A percentile compares a stretch with the other conserved stretches of the same genome.
Conservation (phyloP, 2,888 invertebrate species). For the Cotesia congregata region DNA sequence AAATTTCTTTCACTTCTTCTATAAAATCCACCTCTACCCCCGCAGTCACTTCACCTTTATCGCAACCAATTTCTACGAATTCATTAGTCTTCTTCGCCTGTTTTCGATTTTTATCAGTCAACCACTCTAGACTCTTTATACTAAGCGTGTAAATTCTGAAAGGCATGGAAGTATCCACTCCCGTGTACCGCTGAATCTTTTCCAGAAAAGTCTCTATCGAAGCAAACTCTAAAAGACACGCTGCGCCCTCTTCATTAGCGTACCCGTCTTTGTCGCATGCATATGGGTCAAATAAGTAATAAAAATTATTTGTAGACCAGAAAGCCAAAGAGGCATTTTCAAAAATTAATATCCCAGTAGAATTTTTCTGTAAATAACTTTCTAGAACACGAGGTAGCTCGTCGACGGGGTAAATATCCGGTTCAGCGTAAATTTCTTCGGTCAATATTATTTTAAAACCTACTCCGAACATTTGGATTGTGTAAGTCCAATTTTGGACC, state of each 20-base stretch:
- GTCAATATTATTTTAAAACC: constrained; percentile 59
- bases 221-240: constrained; percentile 58
- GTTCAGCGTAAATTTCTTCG: constrained; percentile 58
- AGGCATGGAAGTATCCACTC: constrained; percentile 46
- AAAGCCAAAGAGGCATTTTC: constrained; percentile 60
- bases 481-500: constrained; percentile 55
- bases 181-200: constrained; percentile 55
- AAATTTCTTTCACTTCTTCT: constrained; percentile 20
- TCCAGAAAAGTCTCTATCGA: constrained; percentile 51
- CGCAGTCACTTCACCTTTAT: neutral
- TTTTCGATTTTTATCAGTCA: constrained; percentile 30
- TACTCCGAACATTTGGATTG: constrained; percentile 55
- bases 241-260: constrained; percentile 47
- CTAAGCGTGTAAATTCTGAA: constrained; percentile 59
- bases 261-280: constrained; percentile 59
- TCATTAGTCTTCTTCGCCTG: constrained; percentile 33
- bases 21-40: constrained; percentile 9
- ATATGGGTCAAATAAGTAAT: constrained; percentile 64
- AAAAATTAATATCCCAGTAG: constrained; percentile 62
- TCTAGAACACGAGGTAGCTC: constrained; percentile 47
- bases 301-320: constrained; percentile 56
- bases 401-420: constrained; percentile 54
- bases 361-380: constrained; percentile 52
- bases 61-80: neutral
- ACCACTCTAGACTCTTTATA: constrained; percentile 58